Conservation (phyloP, 2,888 invertebrate genomes). For the Diplolepis rosae region DNA sequence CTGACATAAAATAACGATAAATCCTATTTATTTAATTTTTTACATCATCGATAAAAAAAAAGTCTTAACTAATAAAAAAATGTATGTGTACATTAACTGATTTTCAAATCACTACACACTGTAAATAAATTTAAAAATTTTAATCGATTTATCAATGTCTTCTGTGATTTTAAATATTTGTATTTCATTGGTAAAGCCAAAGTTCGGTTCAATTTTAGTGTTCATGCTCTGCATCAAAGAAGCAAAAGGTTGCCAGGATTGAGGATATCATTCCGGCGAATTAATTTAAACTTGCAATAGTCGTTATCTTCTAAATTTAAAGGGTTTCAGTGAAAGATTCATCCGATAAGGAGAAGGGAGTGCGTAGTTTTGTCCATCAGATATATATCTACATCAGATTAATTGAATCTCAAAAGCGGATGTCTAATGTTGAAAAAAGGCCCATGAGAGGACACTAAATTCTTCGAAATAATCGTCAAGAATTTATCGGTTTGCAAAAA, state of each 20-base stretch:
- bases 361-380: conserved; percentile 45
- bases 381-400: conserved; percentile 57
- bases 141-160: neutral
- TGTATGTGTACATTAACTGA: neutral
- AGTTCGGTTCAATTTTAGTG: neutral
- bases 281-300: conserved; percentile 37
- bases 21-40: neutral
- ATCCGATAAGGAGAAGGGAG: conserved; percentile 13
- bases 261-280: conserved; percentile 41
- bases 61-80: no score
- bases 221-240: conserved; percentile 37
- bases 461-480: conserved; percentile 15
- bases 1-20: neutral
- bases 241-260: conserved; percentile 35
- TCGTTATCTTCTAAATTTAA: conserved; percentile 59
- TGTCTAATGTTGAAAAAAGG: conserved; percentile 41
- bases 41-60: no score
- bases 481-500: conserved; percentile 10
- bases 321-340: conserved; percentile 36
- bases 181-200: neutral
- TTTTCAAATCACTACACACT: no score
- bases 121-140: neutral
- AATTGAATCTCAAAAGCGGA: conserved; percentile 59
- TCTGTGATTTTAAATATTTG: neutral
- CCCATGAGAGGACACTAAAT: neutral